phyloP scores from a whole-genome alignment of 1,140 invertebrate species.

The Bombus huntii region DNA sequence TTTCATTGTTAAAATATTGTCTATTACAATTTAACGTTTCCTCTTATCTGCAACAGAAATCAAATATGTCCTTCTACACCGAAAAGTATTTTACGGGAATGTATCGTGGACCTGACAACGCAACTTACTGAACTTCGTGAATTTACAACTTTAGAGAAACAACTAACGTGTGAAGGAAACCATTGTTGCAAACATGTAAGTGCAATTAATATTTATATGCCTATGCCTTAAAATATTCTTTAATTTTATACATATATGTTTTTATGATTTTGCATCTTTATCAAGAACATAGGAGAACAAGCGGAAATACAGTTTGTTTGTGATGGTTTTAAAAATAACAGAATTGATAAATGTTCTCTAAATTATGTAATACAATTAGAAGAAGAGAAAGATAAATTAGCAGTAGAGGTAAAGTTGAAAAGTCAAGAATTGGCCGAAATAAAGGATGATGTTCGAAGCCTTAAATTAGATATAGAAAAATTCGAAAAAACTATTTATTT shows the following conservation, averaged over 20 bases:
- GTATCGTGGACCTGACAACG: slow-evolving; percentile 4
- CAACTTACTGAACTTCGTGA: slow-evolving; percentile 51
- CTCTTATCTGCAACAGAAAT: slow-evolving; percentile 13
- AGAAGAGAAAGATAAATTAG: slow-evolving; percentile 71
- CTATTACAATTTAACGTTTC: background rate
- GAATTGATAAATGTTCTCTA: background rate
- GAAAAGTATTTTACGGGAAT: slow-evolving; percentile 33
- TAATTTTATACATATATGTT: background rate
- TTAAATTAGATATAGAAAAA: slow-evolving; percentile 72
- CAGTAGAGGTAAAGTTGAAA: slow-evolving; percentile 65
- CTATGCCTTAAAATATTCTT: background rate
- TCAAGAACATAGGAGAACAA: slow-evolving; percentile 16
- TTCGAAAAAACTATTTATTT: slow-evolving; percentile 72
- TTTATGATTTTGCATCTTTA: background rate
- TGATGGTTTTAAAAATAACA: background rate
- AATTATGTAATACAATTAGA: slow-evolving; percentile 51
- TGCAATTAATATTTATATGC: background rate
- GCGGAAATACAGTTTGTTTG: background rate
- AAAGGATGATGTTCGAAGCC: slow-evolving; percentile 66
- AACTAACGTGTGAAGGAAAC: slow-evolving; percentile 32
- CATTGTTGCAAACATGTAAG: slow-evolving; percentile 1
- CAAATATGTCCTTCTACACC: slow-evolving; percentile 32
- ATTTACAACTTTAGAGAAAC: slow-evolving; percentile 59
- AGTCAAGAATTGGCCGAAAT: slow-evolving; percentile 73
- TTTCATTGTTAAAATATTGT: background rate